These are phyloP conservation scores for Australoheros facetus DNA, from an alignment of 2,797 vertebrate species.

Conservation along the genomic window DNA sequence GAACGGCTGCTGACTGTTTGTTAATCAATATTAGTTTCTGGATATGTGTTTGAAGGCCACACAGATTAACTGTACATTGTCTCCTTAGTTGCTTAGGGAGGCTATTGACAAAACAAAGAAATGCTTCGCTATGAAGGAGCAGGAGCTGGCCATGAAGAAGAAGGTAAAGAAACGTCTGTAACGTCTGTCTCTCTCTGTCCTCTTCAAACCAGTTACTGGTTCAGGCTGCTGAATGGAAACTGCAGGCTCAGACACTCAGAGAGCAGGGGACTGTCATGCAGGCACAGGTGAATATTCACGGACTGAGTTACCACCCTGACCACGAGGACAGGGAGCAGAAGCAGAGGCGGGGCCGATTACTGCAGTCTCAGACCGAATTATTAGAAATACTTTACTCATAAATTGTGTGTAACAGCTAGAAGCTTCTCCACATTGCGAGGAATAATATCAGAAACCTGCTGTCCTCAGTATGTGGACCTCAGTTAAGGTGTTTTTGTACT, in stretches of 20 bases:
- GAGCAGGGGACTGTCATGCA: constrained; percentile 93
- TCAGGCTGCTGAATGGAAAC: constrained; percentile 97
- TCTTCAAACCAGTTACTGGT: constrained; percentile 90
- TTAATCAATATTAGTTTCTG: background rate
- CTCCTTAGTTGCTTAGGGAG: constrained; percentile 80
- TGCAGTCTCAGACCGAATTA: background rate
- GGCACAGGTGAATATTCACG: constrained; percentile 89
- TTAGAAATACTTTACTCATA: background rate
- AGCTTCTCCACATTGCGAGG: background rate
- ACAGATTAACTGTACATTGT: constrained; percentile 64
- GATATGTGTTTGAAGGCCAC: background rate
- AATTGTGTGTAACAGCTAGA: background rate
- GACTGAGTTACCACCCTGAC: constrained; percentile 15
- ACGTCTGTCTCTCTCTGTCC: constrained; percentile 59
- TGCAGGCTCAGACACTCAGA: constrained; percentile 92
- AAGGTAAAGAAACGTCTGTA: constrained; percentile 67
- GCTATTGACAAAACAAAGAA: constrained; percentile 85
- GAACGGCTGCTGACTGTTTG: background rate
- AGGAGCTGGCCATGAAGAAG: constrained; percentile 82
- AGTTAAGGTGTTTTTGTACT: too few relatives aligned
- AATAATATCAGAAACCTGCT: background rate
- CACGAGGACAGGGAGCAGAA: constrained; percentile 1
- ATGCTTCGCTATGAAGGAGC: constrained; percentile 80
- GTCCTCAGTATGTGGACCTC: too few relatives aligned
- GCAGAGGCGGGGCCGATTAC: background rate